Conservation (phyloP, 37 sponge, comb jelly and placozoan genomes). For the Dysidea cf. avara region DNA sequence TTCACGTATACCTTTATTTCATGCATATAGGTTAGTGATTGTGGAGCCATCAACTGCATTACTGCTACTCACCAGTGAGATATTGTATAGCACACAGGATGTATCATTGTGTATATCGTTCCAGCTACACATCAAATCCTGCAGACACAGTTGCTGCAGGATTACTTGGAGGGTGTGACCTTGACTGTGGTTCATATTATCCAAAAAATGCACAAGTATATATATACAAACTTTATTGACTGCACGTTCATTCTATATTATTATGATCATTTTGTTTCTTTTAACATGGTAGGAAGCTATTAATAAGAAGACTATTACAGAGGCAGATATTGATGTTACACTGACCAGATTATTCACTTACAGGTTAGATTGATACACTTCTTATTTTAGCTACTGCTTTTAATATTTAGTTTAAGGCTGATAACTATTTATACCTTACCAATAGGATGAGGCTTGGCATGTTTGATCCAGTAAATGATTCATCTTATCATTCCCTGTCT, state of each 20-base stretch:
- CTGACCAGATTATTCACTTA: conserved; percentile 54
- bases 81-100: background rate
- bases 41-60: too few species aligned
- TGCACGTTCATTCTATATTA: too few species aligned
- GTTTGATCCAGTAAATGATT: conserved; percentile 66
- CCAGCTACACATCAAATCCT: too few species aligned
- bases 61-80: too few species aligned
- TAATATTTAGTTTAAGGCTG: background rate
- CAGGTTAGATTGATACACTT: conserved; percentile 21
- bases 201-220: background rate
- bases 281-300: conserved; percentile 74
- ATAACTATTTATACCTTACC: too few species aligned
- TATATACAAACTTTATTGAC: too few species aligned
- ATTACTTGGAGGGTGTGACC: too few species aligned
- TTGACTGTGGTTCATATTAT: too few species aligned
- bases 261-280: too few species aligned
- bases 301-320: conserved; percentile 52
- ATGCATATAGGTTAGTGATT: too few species aligned
- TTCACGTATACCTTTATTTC: too few species aligned
- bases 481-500: conserved; percentile 53
- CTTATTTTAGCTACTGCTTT: conserved; percentile 6
- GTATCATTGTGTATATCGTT: background rate
- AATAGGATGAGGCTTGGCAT: conserved; percentile 64
- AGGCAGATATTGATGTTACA: conserved; percentile 49
- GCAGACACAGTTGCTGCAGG: too few species aligned